These are phyloP conservation scores for Leptura quadrifasciata DNA, from an alignment of 2,888 invertebrate species.

Conservation along the genomic window DNA sequence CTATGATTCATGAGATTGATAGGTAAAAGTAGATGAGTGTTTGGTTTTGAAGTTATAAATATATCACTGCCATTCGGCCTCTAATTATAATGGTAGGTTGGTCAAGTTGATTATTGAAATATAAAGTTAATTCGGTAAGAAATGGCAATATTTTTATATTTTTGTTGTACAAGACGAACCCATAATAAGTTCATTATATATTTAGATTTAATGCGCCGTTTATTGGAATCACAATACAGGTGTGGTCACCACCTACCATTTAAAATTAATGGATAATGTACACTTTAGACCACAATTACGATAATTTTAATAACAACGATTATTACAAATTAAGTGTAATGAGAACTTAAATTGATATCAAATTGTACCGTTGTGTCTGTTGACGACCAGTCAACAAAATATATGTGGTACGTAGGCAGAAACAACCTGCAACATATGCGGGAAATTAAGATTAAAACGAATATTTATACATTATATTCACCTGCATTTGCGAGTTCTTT, in stretches of 20 bases:
- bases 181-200: background rate
- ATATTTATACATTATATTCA: constrained; percentile 5
- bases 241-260: constrained; percentile 1
- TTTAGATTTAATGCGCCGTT: background rate
- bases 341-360: constrained; percentile 13
- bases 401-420: constrained; percentile 10
- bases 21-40: no score
- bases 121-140: background rate
- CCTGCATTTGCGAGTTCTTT: constrained; percentile 9
- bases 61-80: no score
- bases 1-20: no score
- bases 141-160: background rate
- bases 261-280: constrained; percentile 23
- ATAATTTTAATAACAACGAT: constrained; percentile 19
- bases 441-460: constrained; percentile 2
- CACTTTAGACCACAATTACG: background rate
- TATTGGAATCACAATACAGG: constrained; percentile 13
- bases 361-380: constrained; percentile 17
- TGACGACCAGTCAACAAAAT: constrained; percentile 11
- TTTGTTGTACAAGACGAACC: background rate
- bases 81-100: no score
- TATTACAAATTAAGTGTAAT: constrained; percentile 12
- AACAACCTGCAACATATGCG: constrained; percentile 9
- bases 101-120: background rate
- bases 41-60: no score